Base-by-base conservation (phyloP, 2,797 vertebrate species). In the Mus caroli region DNA sequence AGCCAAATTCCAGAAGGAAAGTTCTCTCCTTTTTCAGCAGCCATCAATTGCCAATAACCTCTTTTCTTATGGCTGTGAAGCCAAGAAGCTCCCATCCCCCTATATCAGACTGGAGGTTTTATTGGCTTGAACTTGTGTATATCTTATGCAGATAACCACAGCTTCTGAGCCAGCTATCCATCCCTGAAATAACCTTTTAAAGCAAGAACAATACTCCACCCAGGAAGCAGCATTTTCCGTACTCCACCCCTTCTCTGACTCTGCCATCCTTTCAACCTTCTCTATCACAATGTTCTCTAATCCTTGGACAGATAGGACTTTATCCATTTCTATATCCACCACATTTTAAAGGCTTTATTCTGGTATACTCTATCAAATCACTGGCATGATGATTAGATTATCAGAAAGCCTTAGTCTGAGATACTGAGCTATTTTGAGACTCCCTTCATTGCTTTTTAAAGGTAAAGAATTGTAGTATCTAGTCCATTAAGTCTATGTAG, bases 41-140 rank as follows among this genome's bases (percentile, higher is more conserved):
- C 4, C 22, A 17, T 26, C 6, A 54, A 54, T 24, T 52, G 34
- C 64, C 64, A 86, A 37, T 37, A n/a, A 64, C 22, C 2, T 50
- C 43, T 52, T 20, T 13, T 67, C 3, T 13, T 67, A 1, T 15
- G 4, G 2, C 1, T 0, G 13, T 54, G 22, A 20, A 13, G 20
- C 3, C 34, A 69, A 86, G 31, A 52, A 10, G 46, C 20, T 28
- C 22, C n/a, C 8, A 19, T 1, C 6, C n/a, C 7, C 34, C 20
- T 24, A 11, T 2, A n/a, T n/a, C 11, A 52, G 3, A 3, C 19
- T 14, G 17, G 43, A n/a, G 3, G 34, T 67, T 84, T 46, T 20
- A 50, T 13, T 67, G 40, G 83, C 28, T 69, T n/a, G 31, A 86
- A 69, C 43, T 85, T 50, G 10, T 62, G 14, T 43, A 28, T 22